phyloP scores from a whole-genome alignment of 2,888 invertebrate species.

The Meta bourneti region DNA sequence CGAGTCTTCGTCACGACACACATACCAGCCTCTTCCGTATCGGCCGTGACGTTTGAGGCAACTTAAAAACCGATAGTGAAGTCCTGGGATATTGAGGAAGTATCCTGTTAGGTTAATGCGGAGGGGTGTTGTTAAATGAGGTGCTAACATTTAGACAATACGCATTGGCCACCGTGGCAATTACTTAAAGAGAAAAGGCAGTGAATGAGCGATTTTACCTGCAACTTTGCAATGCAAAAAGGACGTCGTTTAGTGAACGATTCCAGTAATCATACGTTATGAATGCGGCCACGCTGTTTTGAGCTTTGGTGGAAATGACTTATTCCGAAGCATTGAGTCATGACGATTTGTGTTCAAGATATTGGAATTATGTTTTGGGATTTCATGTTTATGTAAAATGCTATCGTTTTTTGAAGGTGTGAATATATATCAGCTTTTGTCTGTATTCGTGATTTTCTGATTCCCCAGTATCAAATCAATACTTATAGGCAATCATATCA shows the following conservation, averaged over 20 bases:
- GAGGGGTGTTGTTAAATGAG: slow-evolving; percentile 21
- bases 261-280: no score
- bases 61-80: not conserved
- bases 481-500: no score
- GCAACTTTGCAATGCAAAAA: no score
- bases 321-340: not conserved
- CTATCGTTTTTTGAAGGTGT: no score
- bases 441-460: no score
- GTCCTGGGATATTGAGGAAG: slow-evolving; percentile 12
- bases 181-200: no score
- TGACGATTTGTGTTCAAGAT: not conserved
- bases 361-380: not conserved
- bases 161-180: not conserved
- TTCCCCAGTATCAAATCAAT: no score
- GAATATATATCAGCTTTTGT: no score
- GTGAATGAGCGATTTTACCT: no score
- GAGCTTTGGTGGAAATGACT: not conserved
- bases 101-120: slow-evolving; percentile 38
- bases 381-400: no score
- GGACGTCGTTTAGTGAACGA: no score
- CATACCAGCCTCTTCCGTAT: not conserved
- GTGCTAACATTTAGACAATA: slow-evolving; percentile 35
- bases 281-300: not conserved
- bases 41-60: slow-evolving; percentile 5
- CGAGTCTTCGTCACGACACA: slow-evolving; percentile 47